These are phyloP conservation scores for Vireo altiloquus DNA, from an alignment of 2,113 vertebrate species.

Conservation along the genomic window DNA sequence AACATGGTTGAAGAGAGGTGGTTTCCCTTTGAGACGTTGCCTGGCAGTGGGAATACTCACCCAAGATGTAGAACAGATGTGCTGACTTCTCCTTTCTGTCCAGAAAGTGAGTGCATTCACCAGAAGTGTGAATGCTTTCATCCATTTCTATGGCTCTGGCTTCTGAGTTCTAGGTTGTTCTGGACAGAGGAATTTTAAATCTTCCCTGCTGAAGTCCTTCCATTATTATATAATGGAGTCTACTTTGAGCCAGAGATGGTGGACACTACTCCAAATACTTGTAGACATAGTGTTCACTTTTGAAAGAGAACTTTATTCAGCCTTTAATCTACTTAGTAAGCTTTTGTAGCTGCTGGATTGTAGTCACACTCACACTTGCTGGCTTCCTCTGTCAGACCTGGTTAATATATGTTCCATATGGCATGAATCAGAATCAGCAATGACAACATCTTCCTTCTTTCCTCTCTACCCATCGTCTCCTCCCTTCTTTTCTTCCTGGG, in stretches of 20 bases:
- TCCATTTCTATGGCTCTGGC: neutral
- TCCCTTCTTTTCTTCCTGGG: conserved; percentile 17
- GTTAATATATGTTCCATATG: neutral
- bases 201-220: neutral
- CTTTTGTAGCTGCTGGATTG: neutral
- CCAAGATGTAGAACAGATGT: neutral
- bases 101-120: too few species aligned
- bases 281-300: neutral
- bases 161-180: neutral
- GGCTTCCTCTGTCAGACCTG: neutral
- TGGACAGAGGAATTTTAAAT: neutral
- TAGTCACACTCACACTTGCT: neutral
- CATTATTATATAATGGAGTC: neutral
- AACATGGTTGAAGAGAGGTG: neutral
- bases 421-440: neutral
- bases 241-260: neutral
- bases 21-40: neutral
- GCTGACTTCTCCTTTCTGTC: neutral
- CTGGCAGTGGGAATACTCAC: neutral
- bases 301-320: neutral
- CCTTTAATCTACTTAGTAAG: neutral
- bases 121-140: neutral
- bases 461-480: neutral
- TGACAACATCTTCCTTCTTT: neutral
- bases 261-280: neutral